Evolutionary conservation across 2,797 vertebrate genomes (phyloP).

Genomic region (Anguilla pacifica): DNA sequence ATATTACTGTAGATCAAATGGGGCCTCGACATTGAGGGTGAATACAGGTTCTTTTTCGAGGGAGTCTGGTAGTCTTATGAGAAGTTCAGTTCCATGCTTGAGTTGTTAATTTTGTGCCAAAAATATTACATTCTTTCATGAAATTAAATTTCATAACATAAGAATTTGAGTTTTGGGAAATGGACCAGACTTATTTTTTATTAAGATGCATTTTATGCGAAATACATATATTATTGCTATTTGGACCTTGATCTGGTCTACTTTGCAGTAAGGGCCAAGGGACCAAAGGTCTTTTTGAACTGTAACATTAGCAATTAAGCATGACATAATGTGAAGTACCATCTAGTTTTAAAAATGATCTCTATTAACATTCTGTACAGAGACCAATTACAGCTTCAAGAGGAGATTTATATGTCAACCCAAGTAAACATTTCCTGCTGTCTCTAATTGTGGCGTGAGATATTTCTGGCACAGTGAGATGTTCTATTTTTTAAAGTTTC

Average conservation of each 20-base stretch:
- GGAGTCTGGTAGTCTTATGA: neutral
- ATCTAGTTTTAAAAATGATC: neutral
- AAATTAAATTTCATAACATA: too few species aligned
- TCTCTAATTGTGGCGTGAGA: neutral
- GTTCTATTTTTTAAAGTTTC: neutral
- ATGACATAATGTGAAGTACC: neutral
- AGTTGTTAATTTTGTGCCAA: neutral
- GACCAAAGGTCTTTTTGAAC: too few species aligned
- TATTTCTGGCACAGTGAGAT: neutral
- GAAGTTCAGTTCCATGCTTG: neutral
- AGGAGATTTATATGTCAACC: neutral
- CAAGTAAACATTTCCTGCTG: slow-evolving; percentile 5
- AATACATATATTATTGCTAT: too few species aligned
- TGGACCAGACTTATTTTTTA: too few species aligned
- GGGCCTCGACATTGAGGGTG: neutral
- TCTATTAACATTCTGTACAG: neutral
- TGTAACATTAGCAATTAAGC: too few species aligned
- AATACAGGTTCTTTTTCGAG: neutral
- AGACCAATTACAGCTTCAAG: neutral
- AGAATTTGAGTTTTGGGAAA: too few species aligned
- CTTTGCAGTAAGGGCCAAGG: too few species aligned
- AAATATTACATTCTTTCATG: too few species aligned
- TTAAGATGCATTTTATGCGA: too few species aligned
- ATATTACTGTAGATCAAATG: neutral
- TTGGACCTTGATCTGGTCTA: too few species aligned